These are phyloP conservation scores for Cyaniris semiargus DNA, from an alignment of 2,888 invertebrate species.

Conservation along the genomic window DNA sequence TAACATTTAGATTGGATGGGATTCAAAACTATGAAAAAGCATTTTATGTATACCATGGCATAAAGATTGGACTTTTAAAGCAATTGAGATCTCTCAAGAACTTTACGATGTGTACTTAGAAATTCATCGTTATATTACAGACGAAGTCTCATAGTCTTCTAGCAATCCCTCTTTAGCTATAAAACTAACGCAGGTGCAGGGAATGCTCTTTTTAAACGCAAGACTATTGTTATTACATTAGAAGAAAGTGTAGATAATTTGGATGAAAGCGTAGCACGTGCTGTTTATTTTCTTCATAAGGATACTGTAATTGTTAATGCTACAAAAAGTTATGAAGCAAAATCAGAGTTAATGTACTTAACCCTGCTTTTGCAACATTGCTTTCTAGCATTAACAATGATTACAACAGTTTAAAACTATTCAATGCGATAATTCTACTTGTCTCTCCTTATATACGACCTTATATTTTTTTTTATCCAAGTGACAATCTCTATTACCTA, in stretches of 20 bases:
- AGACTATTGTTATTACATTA: conserved; percentile 31
- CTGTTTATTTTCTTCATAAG: conserved; percentile 2
- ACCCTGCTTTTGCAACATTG: background rate
- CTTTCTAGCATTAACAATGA: background rate
- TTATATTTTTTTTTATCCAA: background rate
- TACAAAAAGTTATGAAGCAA: background rate
- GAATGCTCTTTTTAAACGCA: conserved; percentile 41
- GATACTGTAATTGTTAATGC: background rate
- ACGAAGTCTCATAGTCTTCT: conserved; percentile 36
- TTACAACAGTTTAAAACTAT: background rate
- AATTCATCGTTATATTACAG: conserved; percentile 40
- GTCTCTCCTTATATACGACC: background rate
- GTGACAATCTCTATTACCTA: background rate
- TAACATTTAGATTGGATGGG: no score
- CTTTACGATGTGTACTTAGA: conserved; percentile 34
- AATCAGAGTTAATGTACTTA: background rate
- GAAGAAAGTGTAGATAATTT: background rate
- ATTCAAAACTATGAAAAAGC: background rate
- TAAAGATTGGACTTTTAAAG: background rate
- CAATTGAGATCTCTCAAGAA: conserved; percentile 29
- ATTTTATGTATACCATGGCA: background rate
- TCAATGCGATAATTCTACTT: background rate
- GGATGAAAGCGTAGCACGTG: background rate
- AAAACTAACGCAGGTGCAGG: conserved; percentile 44
- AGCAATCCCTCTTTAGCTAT: conserved; percentile 43